Conservation (phyloP, 2,797 vertebrate species). For the Etheostoma perlongum region DNA sequence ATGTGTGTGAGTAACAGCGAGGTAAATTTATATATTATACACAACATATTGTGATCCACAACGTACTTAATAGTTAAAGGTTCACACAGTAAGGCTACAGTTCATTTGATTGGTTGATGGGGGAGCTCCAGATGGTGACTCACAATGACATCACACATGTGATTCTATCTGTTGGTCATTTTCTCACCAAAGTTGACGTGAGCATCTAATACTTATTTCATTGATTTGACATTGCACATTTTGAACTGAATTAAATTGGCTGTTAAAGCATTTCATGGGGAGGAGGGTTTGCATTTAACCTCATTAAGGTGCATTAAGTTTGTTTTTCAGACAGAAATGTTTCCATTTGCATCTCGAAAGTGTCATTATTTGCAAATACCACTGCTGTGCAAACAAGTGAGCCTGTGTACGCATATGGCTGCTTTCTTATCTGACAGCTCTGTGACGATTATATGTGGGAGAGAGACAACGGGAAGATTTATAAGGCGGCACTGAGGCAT, state of each 20-base stretch:
- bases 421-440: constrained; percentile 48
- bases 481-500: constrained; percentile 22
- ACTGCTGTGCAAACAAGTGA: constrained; percentile 24
- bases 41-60: no score
- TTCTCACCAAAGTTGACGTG: not conserved
- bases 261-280: not conserved
- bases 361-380: constrained; percentile 14
- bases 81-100: not conserved
- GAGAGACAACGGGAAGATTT: constrained; percentile 50
- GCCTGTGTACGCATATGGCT: not conserved
- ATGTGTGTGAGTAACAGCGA: not conserved
- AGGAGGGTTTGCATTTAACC: not conserved
- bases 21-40: not conserved
- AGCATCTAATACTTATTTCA: not conserved
- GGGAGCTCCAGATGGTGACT: constrained; percentile 22
- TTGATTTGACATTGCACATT: not conserved
- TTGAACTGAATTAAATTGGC: not conserved
- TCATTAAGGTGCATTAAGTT: not conserved
- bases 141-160: not conserved
- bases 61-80: no score
- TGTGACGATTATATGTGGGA: constrained; percentile 38
- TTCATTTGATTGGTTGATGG: not conserved
- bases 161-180: constrained; percentile 4
- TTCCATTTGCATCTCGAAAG: not conserved
- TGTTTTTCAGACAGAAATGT: not conserved